phyloP scores from a whole-genome alignment of 1,140 invertebrate species.

The Pinna nobilis region DNA sequence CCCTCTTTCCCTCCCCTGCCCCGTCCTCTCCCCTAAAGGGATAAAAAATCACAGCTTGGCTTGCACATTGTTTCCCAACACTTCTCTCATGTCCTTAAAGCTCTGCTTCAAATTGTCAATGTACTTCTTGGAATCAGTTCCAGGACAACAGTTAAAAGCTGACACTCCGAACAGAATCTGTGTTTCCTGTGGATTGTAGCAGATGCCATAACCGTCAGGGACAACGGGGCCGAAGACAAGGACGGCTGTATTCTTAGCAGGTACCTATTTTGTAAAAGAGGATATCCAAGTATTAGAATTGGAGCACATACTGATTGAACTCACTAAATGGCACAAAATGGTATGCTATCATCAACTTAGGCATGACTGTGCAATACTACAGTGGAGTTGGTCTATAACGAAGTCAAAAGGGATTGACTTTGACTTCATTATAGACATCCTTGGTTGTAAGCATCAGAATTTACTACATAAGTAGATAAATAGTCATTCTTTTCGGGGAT shows the following conservation, averaged over 20 bases:
- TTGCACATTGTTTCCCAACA: conserved; percentile 25
- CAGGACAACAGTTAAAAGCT: conserved; percentile 69
- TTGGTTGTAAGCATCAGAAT: not conserved
- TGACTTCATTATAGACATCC: no score
- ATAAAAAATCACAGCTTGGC: conserved; percentile 32
- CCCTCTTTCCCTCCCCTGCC: no score
- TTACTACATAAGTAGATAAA: not conserved
- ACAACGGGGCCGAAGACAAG: conserved; percentile 74
- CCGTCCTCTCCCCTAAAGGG: no score
- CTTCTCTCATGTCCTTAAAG: conserved; percentile 53
- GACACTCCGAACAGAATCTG: conserved; percentile 71
- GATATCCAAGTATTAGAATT: no score
- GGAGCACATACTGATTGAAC: no score
- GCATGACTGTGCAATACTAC: no score
- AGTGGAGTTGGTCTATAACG: no score
- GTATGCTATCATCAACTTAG: no score
- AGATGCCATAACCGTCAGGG: conserved; percentile 76
- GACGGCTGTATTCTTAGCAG: conserved; percentile 64
- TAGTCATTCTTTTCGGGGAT: no score
- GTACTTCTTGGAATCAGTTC: conserved; percentile 68
- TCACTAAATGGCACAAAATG: no score
- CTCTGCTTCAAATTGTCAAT: conserved; percentile 41
- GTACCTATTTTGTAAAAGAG: conserved; percentile 71
- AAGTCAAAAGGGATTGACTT: no score
- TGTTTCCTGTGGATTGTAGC: conserved; percentile 75